phyloP scores from a whole-genome alignment of 2,888 invertebrate genomes.

The Synanthedon andrenaeformis region DNA sequence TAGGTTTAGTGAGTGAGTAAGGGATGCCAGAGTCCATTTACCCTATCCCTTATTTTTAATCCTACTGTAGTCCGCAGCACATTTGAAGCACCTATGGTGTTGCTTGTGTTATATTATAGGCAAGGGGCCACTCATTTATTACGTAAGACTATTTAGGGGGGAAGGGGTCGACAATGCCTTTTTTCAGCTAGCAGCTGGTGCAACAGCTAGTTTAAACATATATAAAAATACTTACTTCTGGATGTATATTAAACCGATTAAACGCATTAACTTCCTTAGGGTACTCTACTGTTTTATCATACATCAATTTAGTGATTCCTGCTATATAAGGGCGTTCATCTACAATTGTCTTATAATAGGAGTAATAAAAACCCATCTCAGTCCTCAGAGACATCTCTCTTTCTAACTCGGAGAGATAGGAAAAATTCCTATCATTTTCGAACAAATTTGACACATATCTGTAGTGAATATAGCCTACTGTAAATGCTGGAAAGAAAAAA shows the following conservation, averaged over 20 bases:
- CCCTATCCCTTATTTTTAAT: too few species aligned
- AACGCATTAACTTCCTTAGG: conserved; percentile 85
- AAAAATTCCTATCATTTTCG: conserved; percentile 87
- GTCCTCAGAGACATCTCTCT: conserved; percentile 87
- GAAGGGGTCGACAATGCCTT: too few species aligned
- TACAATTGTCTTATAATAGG: conserved; percentile 86
- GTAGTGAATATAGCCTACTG: conserved; percentile 71
- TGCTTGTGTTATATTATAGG: too few species aligned
- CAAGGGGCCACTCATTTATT: too few species aligned
- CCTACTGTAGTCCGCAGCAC: too few species aligned
- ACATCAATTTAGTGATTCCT: conserved; percentile 74
- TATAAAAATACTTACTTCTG: conserved; percentile 73
- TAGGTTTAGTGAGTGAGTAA: too few species aligned
- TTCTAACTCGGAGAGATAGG: conserved; percentile 84
- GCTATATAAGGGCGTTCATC: conserved; percentile 72
- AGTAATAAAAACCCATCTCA: conserved; percentile 92
- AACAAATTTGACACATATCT: conserved; percentile 79
- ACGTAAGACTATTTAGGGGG: too few species aligned
- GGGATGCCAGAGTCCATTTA: too few species aligned
- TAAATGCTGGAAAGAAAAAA: conserved; percentile 60
- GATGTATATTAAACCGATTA: conserved; percentile 85
- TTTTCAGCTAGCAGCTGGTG: too few species aligned
- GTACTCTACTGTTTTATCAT: conserved; percentile 84
- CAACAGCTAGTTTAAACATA: too few species aligned
- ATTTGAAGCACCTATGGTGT: too few species aligned